Percentiles rank a stretch among this genome's conserved stretches.
Evolutionary conservation across 2,888 invertebrate species (phyloP).

Genomic region (Elmis aenea): DNA sequence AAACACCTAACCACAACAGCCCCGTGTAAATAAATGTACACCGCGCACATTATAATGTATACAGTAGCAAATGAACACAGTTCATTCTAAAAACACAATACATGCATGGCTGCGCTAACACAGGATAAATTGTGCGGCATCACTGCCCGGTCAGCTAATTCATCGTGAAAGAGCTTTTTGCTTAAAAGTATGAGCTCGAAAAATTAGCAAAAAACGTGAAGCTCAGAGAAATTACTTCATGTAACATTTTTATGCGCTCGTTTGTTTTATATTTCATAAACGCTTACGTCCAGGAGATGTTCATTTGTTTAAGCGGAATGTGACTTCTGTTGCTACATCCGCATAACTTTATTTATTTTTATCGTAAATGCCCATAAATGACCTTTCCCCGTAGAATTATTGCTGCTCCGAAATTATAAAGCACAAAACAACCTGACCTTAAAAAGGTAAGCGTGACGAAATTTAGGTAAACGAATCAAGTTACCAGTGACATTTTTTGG

Average conservation of each 20-base stretch:
- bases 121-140: conserved; percentile 22
- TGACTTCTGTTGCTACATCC: conserved; percentile 4
- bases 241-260: conserved; percentile 10
- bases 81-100: conserved; percentile 14
- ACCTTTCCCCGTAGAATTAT: too few relatives aligned
- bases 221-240: conserved; percentile 11
- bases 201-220: conserved; percentile 13
- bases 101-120: conserved; percentile 21
- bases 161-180: conserved; percentile 13
- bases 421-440: too few relatives aligned
- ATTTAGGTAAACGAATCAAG: too few relatives aligned
- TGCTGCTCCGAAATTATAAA: too few relatives aligned
- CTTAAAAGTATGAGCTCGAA: conserved; percentile 13
- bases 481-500: too few relatives aligned
- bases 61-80: conserved; percentile 14
- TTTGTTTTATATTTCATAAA: conserved; percentile 13
- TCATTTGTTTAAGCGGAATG: conserved; percentile 14
- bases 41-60: conserved; percentile 17
- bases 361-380: too few relatives aligned
- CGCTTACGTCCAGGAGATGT: conserved; percentile 7
- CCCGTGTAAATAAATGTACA: conserved; percentile 17
- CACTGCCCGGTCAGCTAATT: conserved; percentile 23
- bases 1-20: conserved; percentile 10
- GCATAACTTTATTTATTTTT: too few relatives aligned
- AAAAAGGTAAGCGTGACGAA: too few relatives aligned